Conservation (phyloP, 2,113 vertebrate genomes). For the Chaenogobius annularis region DNA sequence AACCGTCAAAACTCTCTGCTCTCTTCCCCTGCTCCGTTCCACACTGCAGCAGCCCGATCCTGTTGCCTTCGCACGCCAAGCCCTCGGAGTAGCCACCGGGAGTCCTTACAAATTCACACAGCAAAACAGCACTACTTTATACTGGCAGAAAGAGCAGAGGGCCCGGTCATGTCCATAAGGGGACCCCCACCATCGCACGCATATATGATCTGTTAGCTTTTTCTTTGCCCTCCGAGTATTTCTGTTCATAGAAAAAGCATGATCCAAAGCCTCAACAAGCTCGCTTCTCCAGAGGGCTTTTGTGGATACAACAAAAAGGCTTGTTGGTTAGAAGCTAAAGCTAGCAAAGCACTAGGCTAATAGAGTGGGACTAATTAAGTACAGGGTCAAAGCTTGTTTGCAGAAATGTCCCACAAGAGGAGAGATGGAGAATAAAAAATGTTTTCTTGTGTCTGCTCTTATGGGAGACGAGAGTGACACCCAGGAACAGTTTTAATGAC, state of each 20-base stretch:
- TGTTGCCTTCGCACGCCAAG: slow-evolving; percentile 61
- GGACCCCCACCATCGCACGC: slow-evolving; percentile 39
- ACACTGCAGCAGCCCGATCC: slow-evolving; percentile 47
- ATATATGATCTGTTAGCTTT: slow-evolving; percentile 70
- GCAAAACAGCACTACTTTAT: slow-evolving; percentile 62
- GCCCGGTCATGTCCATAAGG: slow-evolving; percentile 53
- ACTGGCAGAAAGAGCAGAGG: slow-evolving; percentile 49
- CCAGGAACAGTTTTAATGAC: slow-evolving; percentile 71
- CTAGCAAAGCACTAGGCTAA: slow-evolving; percentile 61
- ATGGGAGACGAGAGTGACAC: slow-evolving; percentile 54
- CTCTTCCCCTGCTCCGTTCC: slow-evolving; percentile 30
- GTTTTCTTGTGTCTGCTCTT: slow-evolving; percentile 57
- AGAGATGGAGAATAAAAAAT: slow-evolving; percentile 44
- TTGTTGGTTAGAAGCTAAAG: slow-evolving; percentile 58
- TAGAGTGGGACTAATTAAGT: slow-evolving; percentile 68
- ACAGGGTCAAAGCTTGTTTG: slow-evolving; percentile 57
- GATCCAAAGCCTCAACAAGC: slow-evolving; percentile 40
- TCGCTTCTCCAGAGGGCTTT: slow-evolving; percentile 53
- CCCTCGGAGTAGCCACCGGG: slow-evolving; percentile 67
- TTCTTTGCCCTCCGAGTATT: slow-evolving; percentile 58
- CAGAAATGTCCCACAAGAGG: slow-evolving; percentile 49
- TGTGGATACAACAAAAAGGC: slow-evolving; percentile 62
- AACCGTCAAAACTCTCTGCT: slow-evolving; percentile 63
- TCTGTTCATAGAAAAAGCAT: slow-evolving; percentile 45
- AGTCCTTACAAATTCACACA: slow-evolving; percentile 67